Conservation (phyloP, 2,888 invertebrate genomes). For the Cerceris ruficornis region DNA sequence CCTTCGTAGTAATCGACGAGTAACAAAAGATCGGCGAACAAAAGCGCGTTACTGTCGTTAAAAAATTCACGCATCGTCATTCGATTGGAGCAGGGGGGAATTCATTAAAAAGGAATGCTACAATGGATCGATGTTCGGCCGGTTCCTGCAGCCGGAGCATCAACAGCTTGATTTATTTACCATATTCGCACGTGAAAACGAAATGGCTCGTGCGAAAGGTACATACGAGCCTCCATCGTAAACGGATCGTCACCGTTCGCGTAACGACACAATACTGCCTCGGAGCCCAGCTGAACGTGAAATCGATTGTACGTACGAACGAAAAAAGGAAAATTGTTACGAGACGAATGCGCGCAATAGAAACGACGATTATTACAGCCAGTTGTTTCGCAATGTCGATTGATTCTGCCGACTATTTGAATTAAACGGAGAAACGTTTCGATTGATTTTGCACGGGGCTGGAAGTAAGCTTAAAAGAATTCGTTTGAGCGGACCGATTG, state of each 20-base stretch:
- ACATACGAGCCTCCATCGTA: constrained; percentile 38
- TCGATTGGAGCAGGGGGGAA: neutral
- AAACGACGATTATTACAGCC: constrained; percentile 39
- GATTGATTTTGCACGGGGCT: no score
- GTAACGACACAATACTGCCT: constrained; percentile 19
- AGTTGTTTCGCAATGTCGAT: constrained; percentile 17
- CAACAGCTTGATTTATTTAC: constrained; percentile 21
- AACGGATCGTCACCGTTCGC: constrained; percentile 38
- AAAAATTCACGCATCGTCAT: constrained; percentile 12
- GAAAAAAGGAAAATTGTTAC: constrained; percentile 30
- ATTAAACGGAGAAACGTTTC: constrained; percentile 21
- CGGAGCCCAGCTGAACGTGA: constrained; percentile 39
- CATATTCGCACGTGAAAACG: constrained; percentile 45
- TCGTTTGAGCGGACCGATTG: no score
- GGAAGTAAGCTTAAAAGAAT: no score
- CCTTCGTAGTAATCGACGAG: neutral
- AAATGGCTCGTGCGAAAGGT: constrained; percentile 17
- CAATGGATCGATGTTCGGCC: constrained; percentile 17
- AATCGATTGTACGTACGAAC: constrained; percentile 36
- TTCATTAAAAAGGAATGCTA: no score
- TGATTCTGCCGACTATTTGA: constrained; percentile 49
- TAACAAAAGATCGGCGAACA: neutral
- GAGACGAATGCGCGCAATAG: constrained; percentile 26
- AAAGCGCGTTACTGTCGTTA: neutral
- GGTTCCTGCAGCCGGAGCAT: neutral